A percentile compares a stretch with the other conserved stretches of the same genome.
phyloP scores from a whole-genome alignment of 2,797 vertebrate genomes.

The Acipenser oxyrinchus region DNA sequence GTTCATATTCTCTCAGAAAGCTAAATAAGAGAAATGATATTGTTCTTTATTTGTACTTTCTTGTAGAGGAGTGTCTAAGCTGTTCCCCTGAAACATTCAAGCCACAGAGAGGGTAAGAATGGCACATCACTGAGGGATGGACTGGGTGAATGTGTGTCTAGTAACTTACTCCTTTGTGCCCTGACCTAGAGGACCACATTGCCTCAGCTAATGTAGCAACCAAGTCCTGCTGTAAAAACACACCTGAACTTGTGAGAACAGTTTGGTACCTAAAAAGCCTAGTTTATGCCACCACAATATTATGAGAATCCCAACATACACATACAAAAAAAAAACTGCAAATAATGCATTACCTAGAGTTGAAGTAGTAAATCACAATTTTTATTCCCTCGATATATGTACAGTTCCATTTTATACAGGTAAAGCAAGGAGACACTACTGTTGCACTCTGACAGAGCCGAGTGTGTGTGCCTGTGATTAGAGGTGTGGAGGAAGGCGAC shows the following conservation, averaged over 20 bases:
- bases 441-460: conserved; percentile 61
- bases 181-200: conserved; percentile 47
- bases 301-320: conserved; percentile 63
- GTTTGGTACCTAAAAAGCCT: conserved; percentile 70
- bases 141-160: conserved; percentile 26
- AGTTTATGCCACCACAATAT: conserved; percentile 65
- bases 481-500: conserved; percentile 7
- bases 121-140: conserved; percentile 36
- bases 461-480: conserved; percentile 35
- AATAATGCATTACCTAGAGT: conserved; percentile 76
- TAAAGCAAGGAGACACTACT: conserved; percentile 77
- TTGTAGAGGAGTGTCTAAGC: background rate
- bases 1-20: background rate
- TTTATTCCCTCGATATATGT: conserved; percentile 87
- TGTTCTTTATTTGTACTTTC: conserved; percentile 5
- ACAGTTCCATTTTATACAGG: conserved; percentile 95
- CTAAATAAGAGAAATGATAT: background rate
- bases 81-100: conserved; percentile 8
- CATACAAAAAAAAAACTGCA: conserved; percentile 69
- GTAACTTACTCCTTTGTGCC: conserved; percentile 71
- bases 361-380: conserved; percentile 83
- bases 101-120: conserved; percentile 39
- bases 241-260: conserved; percentile 61
- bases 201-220: conserved; percentile 54
- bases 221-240: conserved; percentile 55